Base-by-base conservation (phyloP, 2,888 invertebrate genomes). In the Drosophila kuntzei region DNA sequence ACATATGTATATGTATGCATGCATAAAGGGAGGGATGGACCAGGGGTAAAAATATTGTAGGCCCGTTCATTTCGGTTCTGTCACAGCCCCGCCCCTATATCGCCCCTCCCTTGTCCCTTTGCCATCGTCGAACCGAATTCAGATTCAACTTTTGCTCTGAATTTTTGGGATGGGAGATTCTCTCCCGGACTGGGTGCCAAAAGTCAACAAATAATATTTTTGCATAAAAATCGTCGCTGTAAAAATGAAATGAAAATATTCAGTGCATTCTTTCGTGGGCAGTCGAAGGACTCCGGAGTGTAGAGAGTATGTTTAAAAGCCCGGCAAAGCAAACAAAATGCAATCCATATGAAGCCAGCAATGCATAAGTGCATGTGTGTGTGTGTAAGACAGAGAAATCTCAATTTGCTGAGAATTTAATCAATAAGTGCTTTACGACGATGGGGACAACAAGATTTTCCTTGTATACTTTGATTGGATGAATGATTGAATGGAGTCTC, bases 201-300 rank as follows among this genome's bases (percentile, higher is more conserved):
- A 88, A 86, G 89, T 88, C 89, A 86, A 84, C 85, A 86, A 86
- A 86, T 79, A 85, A 83, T 83, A 80, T 86, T 85, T 85, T 80
- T 88, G 72, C 75, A 86, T 80, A 86, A 85, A 84, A 85, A 80
- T 79, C 76, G 77, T 65, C 47, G 68, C 58, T 60, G 69, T 44
- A 78, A 69, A 78, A 80, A 81, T 76, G 76, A 74, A 88, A 81
- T 87, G 79, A 84, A 88, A 88, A 88, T 86, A 82, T 76, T 71
- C 41, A 51, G 36, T 32, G 46, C 32, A 50, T 14, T 36, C 55
- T 50, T 59, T 59, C 58, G 54, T 18, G 41, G 14, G 25, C 51
- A 39, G 29, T 22, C 9, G 16, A 47, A 53, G 65, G 46, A 65
- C 51, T 36, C 1, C 32, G 5, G 18, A 55, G 51, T 22, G 29